Evolutionary conservation across 2,113 vertebrate genomes (phyloP).

Genomic region (Saccopteryx leptura): DNA sequence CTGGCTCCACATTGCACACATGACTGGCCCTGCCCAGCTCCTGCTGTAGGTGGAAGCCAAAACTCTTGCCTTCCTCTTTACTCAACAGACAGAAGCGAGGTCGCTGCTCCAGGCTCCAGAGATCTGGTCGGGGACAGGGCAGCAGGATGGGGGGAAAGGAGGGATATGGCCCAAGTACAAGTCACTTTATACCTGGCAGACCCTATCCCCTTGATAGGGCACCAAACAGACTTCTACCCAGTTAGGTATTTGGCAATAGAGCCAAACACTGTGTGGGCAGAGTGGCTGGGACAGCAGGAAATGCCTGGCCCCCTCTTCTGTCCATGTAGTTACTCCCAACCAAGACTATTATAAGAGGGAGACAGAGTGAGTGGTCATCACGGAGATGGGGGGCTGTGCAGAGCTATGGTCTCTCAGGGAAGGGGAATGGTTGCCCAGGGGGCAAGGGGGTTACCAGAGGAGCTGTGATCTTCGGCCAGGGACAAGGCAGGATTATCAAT

Average conservation of each 20-base stretch:
- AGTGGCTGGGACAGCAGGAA: neutral
- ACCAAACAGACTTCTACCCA: neutral
- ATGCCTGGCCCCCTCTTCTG: neutral
- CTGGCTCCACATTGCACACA: constrained; percentile 87
- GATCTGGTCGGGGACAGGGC: constrained; percentile 58
- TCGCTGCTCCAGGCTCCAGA: constrained; percentile 8
- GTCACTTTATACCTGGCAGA: neutral
- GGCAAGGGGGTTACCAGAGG: constrained; percentile 87
- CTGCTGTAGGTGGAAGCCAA: constrained; percentile 91
- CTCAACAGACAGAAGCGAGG: constrained; percentile 93
- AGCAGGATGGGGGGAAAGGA: neutral
- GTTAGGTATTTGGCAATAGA: neutral
- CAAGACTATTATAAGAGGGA: neutral
- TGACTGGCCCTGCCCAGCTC: constrained; percentile 89
- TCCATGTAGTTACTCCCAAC: neutral
- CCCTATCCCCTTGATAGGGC: neutral
- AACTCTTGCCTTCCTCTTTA: constrained; percentile 86
- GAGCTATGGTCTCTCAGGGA: neutral
- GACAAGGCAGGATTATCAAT: constrained; percentile 97
- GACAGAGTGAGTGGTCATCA: constrained; percentile 17
- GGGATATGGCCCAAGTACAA: neutral
- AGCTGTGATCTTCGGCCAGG: constrained; percentile 89
- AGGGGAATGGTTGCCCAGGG: neutral
- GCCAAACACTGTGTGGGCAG: neutral
- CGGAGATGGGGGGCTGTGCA: neutral